A percentile compares a stretch with the other conserved stretches of the same genome.
phyloP scores from a whole-genome alignment of 35 echinoderm and acorn worm genomes.

The Acanthaster planci region DNA sequence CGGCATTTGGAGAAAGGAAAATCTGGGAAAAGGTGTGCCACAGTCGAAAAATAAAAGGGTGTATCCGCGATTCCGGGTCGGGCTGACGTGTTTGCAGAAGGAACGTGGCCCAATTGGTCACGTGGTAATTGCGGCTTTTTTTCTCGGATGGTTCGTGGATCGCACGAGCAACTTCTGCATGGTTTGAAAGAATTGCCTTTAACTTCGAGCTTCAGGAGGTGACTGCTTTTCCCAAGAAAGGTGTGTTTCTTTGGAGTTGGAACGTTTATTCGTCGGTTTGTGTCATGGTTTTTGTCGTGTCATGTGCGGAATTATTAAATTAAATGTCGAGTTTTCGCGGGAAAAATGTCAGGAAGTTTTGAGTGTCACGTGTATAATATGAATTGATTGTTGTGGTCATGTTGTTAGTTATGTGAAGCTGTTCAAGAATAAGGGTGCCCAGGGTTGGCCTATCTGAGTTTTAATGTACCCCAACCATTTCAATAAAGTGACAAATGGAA shows the following conservation, averaged over 20 bases:
- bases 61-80: conserved; percentile 17
- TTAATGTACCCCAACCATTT: no score
- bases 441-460: no score
- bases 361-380: conserved; percentile 11
- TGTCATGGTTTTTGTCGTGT: no score
- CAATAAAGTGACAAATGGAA: no score
- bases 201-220: background rate
- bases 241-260: background rate
- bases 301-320: background rate
- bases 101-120: conserved; percentile 18
- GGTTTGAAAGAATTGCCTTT: background rate
- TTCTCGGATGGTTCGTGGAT: no score
- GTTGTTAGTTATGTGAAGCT: no score
- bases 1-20: background rate
- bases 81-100: conserved; percentile 26
- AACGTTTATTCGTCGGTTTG: no score
- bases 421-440: no score
- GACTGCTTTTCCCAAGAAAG: background rate
- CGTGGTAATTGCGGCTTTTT: conserved; percentile 20
- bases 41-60: conserved; percentile 16
- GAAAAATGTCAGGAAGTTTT: conserved; percentile 18
- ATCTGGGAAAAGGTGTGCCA: background rate
- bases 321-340: conserved; percentile 22
- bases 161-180: background rate
- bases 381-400: no score